phyloP scores from a whole-genome alignment of 2,113 vertebrate species.

The Illadopsis cleaveri region DNA sequence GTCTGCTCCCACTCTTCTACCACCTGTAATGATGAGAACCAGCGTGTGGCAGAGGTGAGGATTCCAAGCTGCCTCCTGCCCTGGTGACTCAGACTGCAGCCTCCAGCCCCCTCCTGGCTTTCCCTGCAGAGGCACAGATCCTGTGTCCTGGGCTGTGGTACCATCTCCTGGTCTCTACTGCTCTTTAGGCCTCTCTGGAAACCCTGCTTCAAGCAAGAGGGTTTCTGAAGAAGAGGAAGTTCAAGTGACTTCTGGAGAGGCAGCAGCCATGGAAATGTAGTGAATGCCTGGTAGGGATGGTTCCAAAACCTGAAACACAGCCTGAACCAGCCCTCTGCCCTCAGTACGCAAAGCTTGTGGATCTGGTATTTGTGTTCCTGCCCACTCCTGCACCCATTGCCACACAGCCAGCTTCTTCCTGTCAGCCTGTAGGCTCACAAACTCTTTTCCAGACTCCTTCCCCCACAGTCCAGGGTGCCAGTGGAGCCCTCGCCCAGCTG shows the following conservation, averaged over 20 bases:
- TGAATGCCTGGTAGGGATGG: not conserved
- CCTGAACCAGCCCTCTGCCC: not conserved
- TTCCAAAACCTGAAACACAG: not conserved
- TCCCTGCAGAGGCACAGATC: not conserved
- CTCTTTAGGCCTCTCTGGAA: not conserved
- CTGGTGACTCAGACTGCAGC: not conserved
- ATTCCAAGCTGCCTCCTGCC: not conserved
- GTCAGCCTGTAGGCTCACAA: not conserved
- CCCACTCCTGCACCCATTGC: not conserved
- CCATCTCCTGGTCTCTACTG: not conserved
- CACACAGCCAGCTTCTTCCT: not conserved
- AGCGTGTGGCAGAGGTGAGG: not conserved
- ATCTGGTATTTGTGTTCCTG: not conserved
- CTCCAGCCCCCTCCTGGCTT: not conserved
- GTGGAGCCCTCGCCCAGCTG: not conserved
- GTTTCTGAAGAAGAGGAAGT: not conserved
- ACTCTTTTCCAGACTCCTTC: not conserved
- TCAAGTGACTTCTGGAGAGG: not conserved
- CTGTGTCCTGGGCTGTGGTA: not conserved
- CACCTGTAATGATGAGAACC: not conserved
- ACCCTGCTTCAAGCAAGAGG: not conserved
- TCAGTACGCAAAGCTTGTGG: not conserved
- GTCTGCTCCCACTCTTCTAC: not conserved
- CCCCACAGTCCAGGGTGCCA: not conserved
- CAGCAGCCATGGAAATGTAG: not conserved